These are phyloP conservation scores for Acronicta alni DNA, from an alignment of 2,888 invertebrate genomes.

Conservation along the genomic window DNA sequence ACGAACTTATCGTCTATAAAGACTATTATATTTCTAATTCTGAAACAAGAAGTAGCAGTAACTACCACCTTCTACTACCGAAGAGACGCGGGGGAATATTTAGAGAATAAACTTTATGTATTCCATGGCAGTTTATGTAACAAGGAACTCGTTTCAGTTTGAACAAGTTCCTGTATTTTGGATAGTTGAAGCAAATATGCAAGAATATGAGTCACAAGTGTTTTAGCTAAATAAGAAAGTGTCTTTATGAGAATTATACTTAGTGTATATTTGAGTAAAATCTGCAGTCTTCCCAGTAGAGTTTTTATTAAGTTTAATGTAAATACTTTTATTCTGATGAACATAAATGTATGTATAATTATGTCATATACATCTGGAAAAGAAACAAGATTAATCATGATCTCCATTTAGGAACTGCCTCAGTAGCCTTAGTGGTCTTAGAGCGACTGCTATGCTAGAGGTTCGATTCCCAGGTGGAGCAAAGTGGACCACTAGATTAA, in stretches of 20 bases:
- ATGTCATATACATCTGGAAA: too few species aligned
- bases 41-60: conserved; percentile 62
- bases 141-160: conserved; percentile 74
- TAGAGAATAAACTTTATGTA: conserved; percentile 86
- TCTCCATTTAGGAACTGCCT: too few species aligned
- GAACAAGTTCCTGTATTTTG: conserved; percentile 72
- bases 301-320: too few species aligned
- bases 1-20: not conserved
- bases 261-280: too few species aligned
- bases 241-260: conserved; percentile 35
- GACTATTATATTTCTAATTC: not conserved
- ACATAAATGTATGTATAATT: too few species aligned
- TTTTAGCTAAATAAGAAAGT: conserved; percentile 41
- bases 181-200: conserved; percentile 56
- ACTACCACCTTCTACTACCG: conserved; percentile 61
- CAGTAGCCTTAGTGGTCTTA: too few species aligned
- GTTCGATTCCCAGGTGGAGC: too few species aligned
- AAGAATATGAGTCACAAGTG: conserved; percentile 46
- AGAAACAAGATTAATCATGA: too few species aligned
- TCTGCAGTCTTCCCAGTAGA: too few species aligned
- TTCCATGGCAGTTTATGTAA: conserved; percentile 79
- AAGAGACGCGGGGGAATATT: conserved; percentile 82
- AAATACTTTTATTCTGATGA: too few species aligned
- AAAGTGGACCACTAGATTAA: too few species aligned
- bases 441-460: too few species aligned